phyloP scores from a whole-genome alignment of 2,888 invertebrate species.

The Drosophila limbata region DNA sequence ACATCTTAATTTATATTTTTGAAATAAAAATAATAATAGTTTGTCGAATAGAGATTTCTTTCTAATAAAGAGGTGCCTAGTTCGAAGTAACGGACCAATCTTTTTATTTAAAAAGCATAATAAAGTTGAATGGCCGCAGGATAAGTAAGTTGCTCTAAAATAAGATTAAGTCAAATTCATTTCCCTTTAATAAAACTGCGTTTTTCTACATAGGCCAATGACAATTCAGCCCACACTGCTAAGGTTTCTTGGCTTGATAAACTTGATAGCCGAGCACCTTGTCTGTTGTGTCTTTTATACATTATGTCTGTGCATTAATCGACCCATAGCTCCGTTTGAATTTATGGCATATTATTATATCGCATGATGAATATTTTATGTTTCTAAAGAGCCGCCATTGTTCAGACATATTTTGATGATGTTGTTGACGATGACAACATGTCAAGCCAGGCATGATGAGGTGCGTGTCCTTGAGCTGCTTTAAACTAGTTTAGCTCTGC shows the following conservation, averaged over 20 bases:
- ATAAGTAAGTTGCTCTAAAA: too few species aligned
- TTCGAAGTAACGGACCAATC: too few species aligned
- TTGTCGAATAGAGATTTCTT: too few species aligned
- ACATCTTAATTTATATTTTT: too few species aligned
- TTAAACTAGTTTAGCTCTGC: slow-evolving; percentile 66
- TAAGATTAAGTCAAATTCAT: too few species aligned
- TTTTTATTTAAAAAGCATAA: too few species aligned
- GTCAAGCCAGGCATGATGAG: slow-evolving; percentile 56
- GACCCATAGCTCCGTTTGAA: slow-evolving; percentile 17
- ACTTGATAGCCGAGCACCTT: neutral
- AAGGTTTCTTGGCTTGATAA: neutral
- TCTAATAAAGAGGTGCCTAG: too few species aligned
- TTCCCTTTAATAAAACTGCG: too few species aligned
- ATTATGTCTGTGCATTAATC: slow-evolving; percentile 25
- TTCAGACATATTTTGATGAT: slow-evolving; percentile 48
- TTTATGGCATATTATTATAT: slow-evolving; percentile 17
- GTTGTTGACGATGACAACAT: slow-evolving; percentile 52
- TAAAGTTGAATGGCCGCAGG: too few species aligned
- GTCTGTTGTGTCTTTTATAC: neutral
- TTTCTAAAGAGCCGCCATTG: slow-evolving; percentile 51
- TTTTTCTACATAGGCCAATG: neutral
- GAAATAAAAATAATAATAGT: too few species aligned
- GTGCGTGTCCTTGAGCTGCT: slow-evolving; percentile 69
- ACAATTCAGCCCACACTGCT: neutral
- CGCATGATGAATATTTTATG: slow-evolving; percentile 41